phyloP scores from a whole-genome alignment of 2,797 vertebrate species.

The Acanthurus tractus region DNA sequence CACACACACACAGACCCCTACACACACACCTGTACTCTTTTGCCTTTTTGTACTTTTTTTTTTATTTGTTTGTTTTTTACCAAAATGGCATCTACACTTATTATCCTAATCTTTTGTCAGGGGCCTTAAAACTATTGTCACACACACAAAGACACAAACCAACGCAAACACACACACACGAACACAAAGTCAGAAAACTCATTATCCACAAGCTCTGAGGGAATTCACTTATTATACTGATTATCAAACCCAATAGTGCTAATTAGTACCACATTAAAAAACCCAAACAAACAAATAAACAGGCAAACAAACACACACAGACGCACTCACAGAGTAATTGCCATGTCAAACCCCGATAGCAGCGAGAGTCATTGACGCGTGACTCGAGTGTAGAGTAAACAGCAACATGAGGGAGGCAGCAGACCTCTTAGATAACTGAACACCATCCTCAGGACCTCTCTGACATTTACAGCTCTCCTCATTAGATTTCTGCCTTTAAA shows the following conservation, averaged over 20 bases:
- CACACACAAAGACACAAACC: conserved; percentile 27
- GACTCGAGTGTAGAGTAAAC: conserved; percentile 26
- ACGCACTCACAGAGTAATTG: not conserved
- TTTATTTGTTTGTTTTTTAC: not conserved
- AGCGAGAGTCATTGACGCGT: conserved; percentile 24
- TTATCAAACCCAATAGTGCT: conserved; percentile 56
- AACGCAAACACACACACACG: conserved; percentile 17
- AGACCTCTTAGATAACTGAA: conserved; percentile 9
- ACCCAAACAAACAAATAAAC: conserved; percentile 6
- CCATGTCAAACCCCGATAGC: conserved; percentile 25
- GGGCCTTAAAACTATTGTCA: conserved; percentile 5
- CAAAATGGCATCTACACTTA: conserved; percentile 3
- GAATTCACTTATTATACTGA: conserved; percentile 53
- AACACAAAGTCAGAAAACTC: conserved; percentile 49
- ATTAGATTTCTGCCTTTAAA: not conserved
- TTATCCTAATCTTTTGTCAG: conserved; percentile 6
- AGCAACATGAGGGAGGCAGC: conserved; percentile 16
- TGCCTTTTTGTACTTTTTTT: not conserved
- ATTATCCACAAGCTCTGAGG: conserved; percentile 58
- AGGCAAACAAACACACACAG: not conserved
- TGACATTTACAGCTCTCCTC: conserved; percentile 20
- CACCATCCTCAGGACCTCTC: conserved; percentile 13
- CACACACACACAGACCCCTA: not conserved
- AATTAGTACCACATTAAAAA: conserved; percentile 49
- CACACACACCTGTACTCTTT: not conserved